A percentile compares a stretch with the other conserved stretches of the same genome.
These are phyloP conservation scores for Desmodus rotundus DNA, from an alignment of 2,113 vertebrate species.

Conservation along the genomic window DNA sequence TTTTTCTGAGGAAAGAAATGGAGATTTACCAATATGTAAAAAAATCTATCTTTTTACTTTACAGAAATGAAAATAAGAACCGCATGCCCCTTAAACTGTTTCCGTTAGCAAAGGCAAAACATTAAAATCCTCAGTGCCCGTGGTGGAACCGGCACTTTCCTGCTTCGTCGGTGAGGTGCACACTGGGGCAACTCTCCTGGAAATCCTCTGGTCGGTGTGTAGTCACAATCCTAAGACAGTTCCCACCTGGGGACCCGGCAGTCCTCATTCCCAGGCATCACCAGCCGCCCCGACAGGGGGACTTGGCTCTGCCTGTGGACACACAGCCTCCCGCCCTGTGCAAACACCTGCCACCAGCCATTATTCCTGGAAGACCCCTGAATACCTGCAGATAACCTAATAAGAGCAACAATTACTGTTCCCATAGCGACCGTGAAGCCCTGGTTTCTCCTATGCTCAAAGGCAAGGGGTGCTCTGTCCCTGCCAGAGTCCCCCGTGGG, in stretches of 20 bases:
- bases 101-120: background rate
- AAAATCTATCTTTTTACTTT: background rate
- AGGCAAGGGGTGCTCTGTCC: background rate
- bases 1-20: background rate
- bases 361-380: background rate
- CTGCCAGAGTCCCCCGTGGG: background rate
- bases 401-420: background rate
- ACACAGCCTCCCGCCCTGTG: fast-evolving
- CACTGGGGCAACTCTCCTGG: fast-evolving
- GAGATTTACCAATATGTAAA: background rate
- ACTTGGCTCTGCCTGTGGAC: fast-evolving
- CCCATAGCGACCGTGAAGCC: constrained; percentile 23
- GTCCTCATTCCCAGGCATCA: too few relatives aligned
- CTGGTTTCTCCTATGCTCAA: background rate
- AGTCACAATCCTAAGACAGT: fast-evolving
- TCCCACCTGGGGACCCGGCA: fast-evolving
- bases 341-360: background rate
- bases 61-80: background rate
- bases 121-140: fast-evolving
- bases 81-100: background rate
- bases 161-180: fast-evolving
- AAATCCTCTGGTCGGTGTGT: fast-evolving
- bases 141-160: fast-evolving
- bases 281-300: too few relatives aligned
- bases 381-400: background rate